Percentiles rank a stretch among this genome's conserved stretches.
These are phyloP conservation scores for Oryzaephilus surinamensis DNA, from an alignment of 1,140 invertebrate species.

Conservation along the genomic window DNA sequence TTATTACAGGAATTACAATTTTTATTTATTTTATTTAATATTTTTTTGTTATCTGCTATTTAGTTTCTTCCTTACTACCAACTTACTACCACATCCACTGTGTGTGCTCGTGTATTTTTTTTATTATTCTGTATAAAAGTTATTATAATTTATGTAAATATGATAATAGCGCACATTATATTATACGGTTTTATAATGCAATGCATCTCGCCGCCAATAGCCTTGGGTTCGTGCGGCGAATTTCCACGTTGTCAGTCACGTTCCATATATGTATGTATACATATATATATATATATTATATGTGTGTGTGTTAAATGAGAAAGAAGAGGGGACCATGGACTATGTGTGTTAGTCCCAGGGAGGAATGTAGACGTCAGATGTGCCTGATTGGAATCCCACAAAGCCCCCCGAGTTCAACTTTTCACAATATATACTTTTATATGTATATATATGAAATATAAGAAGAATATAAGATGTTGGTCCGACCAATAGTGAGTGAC, in stretches of 20 bases:
- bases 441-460: too few relatives aligned
- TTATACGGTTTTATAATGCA: constrained; percentile 17
- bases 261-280: too few relatives aligned
- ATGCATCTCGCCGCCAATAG: constrained; percentile 15
- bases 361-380: constrained; percentile 22
- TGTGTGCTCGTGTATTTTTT: too few relatives aligned
- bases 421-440: constrained; percentile 26
- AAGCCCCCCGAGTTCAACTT: constrained; percentile 14
- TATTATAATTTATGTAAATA: constrained; percentile 30
- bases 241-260: constrained; percentile 25
- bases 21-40: too few relatives aligned
- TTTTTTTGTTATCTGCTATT: too few relatives aligned
- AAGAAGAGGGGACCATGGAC: too few relatives aligned
- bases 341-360: constrained; percentile 9
- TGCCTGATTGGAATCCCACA: constrained; percentile 25
- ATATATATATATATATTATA: too few relatives aligned
- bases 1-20: too few relatives aligned
- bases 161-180: constrained; percentile 23
- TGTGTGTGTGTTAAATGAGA: too few relatives aligned
- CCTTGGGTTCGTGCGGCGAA: constrained; percentile 21
- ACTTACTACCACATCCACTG: too few relatives aligned
- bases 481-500: constrained; percentile 28
- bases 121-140: too few relatives aligned
- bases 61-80: too few relatives aligned
- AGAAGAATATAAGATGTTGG: constrained; percentile 14